A percentile compares a stretch with the other conserved stretches of the same genome.
Conservation (phyloP, 2,888 invertebrate species). For the Tridacna crocea region DNA sequence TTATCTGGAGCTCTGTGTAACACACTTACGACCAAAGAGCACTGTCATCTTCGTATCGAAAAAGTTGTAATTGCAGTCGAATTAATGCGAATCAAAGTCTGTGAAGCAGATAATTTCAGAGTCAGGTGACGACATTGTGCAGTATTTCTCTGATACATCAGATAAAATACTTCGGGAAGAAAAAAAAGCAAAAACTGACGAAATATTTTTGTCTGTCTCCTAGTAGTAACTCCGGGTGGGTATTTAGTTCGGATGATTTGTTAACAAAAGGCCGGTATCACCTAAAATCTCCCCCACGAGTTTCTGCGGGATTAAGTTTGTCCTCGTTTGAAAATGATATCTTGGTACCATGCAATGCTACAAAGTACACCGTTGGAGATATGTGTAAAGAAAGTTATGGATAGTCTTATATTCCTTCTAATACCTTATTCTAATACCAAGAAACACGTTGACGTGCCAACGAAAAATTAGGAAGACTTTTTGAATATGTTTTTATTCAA, state of each 20-base stretch:
- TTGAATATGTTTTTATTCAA: no score
- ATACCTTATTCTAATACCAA: no score
- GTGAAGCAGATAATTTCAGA: no score
- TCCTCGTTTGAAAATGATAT: background rate
- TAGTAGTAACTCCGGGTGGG: background rate
- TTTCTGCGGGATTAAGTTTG: slow-evolving; percentile 1
- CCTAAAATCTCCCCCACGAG: background rate
- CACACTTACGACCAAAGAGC: no score
- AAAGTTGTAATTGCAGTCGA: no score
- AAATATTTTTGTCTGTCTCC: slow-evolving; percentile 11
- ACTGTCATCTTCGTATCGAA: no score
- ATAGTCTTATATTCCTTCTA: background rate
- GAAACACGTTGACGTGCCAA: no score
- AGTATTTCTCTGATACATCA: background rate
- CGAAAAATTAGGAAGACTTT: no score
- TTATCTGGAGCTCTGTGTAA: no score
- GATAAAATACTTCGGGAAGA: slow-evolving; percentile 13
- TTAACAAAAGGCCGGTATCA: slow-evolving; percentile 3
- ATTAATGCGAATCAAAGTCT: no score
- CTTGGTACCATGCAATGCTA: slow-evolving; percentile 6
- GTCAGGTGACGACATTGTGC: no score
- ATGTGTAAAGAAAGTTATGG: background rate
- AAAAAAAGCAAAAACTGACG: background rate
- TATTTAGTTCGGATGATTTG: slow-evolving; percentile 22
- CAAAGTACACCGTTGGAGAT: background rate